Evolutionary conservation across 1,140 invertebrate species (phyloP).

Genomic region (Bombus huntii): DNA sequence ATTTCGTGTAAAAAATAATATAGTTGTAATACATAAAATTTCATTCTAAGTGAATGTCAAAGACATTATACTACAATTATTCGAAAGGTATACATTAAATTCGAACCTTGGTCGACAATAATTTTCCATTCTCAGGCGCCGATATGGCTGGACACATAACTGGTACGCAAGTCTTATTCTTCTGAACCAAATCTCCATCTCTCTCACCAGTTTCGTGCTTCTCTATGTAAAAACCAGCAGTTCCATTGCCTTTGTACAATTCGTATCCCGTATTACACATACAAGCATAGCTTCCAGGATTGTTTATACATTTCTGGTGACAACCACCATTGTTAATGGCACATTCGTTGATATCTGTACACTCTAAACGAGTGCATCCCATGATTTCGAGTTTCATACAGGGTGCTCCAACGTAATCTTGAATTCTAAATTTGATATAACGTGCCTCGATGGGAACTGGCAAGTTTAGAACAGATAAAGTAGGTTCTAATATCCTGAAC

Average conservation of each 20-base stretch:
- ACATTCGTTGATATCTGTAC: conserved; percentile 97
- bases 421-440: conserved; percentile 93
- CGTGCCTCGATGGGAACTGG: conserved; percentile 96
- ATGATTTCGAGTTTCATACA: conserved; percentile 96
- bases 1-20: too few species aligned
- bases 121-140: conserved; percentile 94
- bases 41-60: too few species aligned
- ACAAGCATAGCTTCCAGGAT: conserved; percentile 93
- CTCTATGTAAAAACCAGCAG: conserved; percentile 93
- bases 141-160: conserved; percentile 92
- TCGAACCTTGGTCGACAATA: conserved; percentile 89
- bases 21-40: too few species aligned
- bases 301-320: conserved; percentile 96
- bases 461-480: conserved; percentile 93
- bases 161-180: conserved; percentile 97
- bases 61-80: too few species aligned
- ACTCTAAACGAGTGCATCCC: conserved; percentile 95
- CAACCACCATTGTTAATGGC: conserved; percentile 94
- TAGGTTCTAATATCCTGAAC: conserved; percentile 93
- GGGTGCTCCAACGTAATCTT: conserved; percentile 94
- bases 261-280: conserved; percentile 96
- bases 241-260: conserved; percentile 94
- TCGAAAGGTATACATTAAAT: neutral
- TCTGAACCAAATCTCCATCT: conserved; percentile 94
- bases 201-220: conserved; percentile 92